phyloP scores from a whole-genome alignment of 2,113 vertebrate genomes.

The Arizona elegans region DNA sequence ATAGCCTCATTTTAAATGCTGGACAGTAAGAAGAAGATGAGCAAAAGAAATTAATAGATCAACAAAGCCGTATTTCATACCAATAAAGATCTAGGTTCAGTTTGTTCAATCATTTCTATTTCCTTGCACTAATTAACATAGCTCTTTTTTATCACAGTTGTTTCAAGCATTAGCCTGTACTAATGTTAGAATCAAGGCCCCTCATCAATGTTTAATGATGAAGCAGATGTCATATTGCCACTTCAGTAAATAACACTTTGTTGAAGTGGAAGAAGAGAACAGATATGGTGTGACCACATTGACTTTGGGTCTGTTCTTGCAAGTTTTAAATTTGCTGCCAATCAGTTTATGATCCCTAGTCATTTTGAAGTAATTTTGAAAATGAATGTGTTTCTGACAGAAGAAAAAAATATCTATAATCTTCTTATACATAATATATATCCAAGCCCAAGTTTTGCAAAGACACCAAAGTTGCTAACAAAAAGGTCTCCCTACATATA shows the following conservation, averaged over 20 bases:
- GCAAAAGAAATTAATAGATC: neutral
- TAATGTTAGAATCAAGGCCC: neutral
- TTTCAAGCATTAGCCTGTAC: neutral
- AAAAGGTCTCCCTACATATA: neutral
- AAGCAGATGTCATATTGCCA: neutral
- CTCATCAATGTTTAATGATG: neutral
- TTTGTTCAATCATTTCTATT: neutral
- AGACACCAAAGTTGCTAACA: neutral
- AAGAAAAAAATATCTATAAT: neutral
- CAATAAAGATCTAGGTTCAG: neutral
- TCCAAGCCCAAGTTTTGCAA: neutral
- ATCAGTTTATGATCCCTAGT: neutral
- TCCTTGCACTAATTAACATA: neutral
- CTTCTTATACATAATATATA: neutral
- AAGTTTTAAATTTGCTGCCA: neutral
- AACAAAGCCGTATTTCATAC: neutral
- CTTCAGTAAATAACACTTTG: neutral
- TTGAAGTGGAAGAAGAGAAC: neutral
- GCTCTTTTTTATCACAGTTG: neutral
- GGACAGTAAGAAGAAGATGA: neutral
- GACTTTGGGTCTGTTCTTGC: neutral
- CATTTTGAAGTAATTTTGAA: neutral
- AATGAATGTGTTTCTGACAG: neutral
- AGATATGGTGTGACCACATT: neutral
- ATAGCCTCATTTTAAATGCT: neutral